These are phyloP conservation scores for Abrostola tripartita DNA, from an alignment of 2,888 invertebrate species.

Conservation along the genomic window DNA sequence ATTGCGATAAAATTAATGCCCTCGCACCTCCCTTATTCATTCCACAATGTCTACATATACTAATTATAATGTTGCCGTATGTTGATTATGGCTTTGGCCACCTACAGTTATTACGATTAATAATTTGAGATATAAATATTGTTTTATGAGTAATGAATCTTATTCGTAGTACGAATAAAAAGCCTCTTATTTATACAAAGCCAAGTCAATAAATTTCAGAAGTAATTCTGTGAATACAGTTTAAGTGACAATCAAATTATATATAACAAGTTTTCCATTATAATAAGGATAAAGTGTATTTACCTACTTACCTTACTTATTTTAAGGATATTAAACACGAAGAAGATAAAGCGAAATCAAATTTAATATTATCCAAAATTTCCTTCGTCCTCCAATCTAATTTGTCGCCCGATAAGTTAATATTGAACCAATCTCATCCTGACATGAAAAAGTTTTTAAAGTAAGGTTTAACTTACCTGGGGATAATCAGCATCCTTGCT, in stretches of 20 bases:
- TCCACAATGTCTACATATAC: slow-evolving; percentile 28
- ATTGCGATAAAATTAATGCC: slow-evolving; percentile 46
- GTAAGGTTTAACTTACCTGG: slow-evolving; percentile 57
- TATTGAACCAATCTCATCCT: background rate
- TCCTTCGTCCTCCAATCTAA: background rate
- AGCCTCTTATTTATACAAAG: no score
- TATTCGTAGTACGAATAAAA: no score
- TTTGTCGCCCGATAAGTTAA: slow-evolving; percentile 1
- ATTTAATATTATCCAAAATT: background rate
- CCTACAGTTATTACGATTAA: slow-evolving; percentile 33
- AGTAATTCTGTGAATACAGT: background rate
- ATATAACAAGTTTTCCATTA: no score
- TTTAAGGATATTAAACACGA: background rate
- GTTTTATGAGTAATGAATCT: no score
- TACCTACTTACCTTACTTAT: background rate
- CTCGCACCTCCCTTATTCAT: slow-evolving; percentile 42
- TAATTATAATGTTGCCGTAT: slow-evolving; percentile 31
- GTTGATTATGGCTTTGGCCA: slow-evolving; percentile 19
- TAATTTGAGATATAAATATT: no score
- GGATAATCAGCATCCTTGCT: slow-evolving; percentile 84
- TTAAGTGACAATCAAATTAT: background rate
- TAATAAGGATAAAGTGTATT: no score
- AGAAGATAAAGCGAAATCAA: background rate
- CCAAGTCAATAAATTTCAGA: background rate
- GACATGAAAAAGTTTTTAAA: slow-evolving; percentile 5